Percentiles rank a stretch among this genome's conserved stretches.
Conservation (phyloP, 2,888 invertebrate genomes). For the Perizoma affinitatum region DNA sequence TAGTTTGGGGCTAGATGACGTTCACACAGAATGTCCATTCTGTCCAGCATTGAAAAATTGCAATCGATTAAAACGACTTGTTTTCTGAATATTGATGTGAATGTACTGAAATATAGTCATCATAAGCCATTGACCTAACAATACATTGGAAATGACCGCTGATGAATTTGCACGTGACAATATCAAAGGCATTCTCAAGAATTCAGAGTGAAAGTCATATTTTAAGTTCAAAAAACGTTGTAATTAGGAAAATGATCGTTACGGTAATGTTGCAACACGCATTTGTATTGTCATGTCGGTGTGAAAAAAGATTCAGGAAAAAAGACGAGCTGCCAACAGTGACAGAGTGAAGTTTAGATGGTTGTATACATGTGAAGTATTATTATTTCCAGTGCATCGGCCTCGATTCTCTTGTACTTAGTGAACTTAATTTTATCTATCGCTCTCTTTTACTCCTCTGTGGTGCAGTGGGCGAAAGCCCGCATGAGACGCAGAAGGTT, state of each 20-base stretch:
- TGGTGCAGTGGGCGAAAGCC: too few relatives aligned
- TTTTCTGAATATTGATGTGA: conserved; percentile 20
- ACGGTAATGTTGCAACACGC: conserved; percentile 32
- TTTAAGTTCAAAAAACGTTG: conserved; percentile 29
- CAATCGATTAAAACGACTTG: not conserved
- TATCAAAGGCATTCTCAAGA: conserved; percentile 38
- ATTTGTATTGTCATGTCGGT: conserved; percentile 19
- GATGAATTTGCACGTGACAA: conserved; percentile 35
- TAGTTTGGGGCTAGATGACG: too few relatives aligned
- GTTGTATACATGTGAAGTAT: too few relatives aligned
- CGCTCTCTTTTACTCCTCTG: too few relatives aligned
- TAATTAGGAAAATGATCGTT: conserved; percentile 42
- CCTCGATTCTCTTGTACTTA: too few relatives aligned
- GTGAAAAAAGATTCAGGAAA: conserved; percentile 11
- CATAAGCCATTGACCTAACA: conserved; percentile 34
- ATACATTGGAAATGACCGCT: conserved; percentile 9
- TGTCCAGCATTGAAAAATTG: too few relatives aligned
- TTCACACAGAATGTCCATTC: too few relatives aligned
- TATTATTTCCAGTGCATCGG: too few relatives aligned
- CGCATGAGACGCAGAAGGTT: too few relatives aligned
- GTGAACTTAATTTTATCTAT: too few relatives aligned
- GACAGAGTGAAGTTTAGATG: not conserved
- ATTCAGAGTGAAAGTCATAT: conserved; percentile 19
- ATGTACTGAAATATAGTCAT: conserved; percentile 23
- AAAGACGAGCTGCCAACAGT: not conserved